phyloP scores from a whole-genome alignment of 2,797 vertebrate species.

The Sciurus vulgaris region DNA sequence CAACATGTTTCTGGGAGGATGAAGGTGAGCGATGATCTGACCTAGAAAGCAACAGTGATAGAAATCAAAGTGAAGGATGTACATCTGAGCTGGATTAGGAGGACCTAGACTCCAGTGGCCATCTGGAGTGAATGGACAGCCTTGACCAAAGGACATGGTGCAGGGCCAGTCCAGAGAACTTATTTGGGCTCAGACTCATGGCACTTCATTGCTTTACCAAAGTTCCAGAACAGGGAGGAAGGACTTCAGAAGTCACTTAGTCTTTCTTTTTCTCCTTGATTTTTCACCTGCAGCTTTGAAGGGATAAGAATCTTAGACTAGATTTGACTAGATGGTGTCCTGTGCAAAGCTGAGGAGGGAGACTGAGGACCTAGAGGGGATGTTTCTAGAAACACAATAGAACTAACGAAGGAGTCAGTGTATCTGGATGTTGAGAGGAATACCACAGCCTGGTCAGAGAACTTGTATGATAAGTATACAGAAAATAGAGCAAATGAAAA shows the following conservation, averaged over 20 bases:
- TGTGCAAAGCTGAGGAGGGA: background rate
- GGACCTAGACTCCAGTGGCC: background rate
- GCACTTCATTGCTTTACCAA: background rate
- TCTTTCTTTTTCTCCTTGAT: background rate
- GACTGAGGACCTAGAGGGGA: background rate
- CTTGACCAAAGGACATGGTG: background rate
- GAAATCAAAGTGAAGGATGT: background rate
- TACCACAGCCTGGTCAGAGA: slow-evolving; percentile 16
- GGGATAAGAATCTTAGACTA: background rate
- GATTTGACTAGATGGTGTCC: background rate
- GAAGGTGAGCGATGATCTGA: background rate
- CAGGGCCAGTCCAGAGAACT: background rate
- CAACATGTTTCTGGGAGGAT: background rate
- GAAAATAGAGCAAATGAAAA: background rate
- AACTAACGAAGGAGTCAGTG: background rate
- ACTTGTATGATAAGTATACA: background rate
- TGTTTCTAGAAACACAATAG: slow-evolving; percentile 14
- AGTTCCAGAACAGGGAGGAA: background rate
- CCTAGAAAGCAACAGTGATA: background rate
- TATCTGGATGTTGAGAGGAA: background rate
- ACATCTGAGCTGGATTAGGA: background rate
- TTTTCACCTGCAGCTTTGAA: background rate
- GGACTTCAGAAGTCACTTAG: background rate
- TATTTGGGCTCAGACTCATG: background rate
- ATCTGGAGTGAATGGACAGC: background rate